These are phyloP conservation scores for Nemotelus nigrinus DNA, from an alignment of 2,888 invertebrate genomes.

Conservation along the genomic window DNA sequence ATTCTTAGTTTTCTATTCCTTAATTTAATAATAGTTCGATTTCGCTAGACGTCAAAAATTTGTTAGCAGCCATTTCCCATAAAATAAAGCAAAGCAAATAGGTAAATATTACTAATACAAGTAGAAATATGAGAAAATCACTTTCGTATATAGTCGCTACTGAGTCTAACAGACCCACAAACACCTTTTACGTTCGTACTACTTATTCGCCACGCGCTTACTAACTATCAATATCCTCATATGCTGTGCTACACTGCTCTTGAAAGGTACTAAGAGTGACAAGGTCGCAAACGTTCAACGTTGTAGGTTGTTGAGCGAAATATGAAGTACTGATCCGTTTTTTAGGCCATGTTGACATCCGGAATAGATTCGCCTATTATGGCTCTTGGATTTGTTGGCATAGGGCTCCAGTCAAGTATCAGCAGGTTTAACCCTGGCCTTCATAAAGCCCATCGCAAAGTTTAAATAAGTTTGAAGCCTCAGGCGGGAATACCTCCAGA, in stretches of 20 bases:
- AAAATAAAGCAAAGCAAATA: constrained; percentile 3
- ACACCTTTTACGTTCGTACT: neutral
- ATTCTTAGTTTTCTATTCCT: constrained; percentile 1
- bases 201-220: neutral
- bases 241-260: neutral
- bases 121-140: constrained; percentile 15
- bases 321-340: neutral
- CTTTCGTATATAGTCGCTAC: constrained; percentile 13
- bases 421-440: no score
- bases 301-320: constrained; percentile 5
- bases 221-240: neutral
- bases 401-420: no score
- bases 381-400: no score
- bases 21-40: neutral
- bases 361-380: no score
- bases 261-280: constrained; percentile 16
- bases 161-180: constrained; percentile 2
- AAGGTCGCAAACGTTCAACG: constrained; percentile 1
- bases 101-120: constrained; percentile 1
- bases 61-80: neutral
- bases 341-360: no score
- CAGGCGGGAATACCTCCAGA: no score
- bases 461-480: no score
- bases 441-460: no score
- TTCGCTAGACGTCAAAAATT: neutral